Percentiles rank a stretch among this genome's conserved stretches.
These are phyloP conservation scores for Clarias macrocephalus DNA, from an alignment of 2,113 vertebrate genomes.

Conservation along the genomic window DNA sequence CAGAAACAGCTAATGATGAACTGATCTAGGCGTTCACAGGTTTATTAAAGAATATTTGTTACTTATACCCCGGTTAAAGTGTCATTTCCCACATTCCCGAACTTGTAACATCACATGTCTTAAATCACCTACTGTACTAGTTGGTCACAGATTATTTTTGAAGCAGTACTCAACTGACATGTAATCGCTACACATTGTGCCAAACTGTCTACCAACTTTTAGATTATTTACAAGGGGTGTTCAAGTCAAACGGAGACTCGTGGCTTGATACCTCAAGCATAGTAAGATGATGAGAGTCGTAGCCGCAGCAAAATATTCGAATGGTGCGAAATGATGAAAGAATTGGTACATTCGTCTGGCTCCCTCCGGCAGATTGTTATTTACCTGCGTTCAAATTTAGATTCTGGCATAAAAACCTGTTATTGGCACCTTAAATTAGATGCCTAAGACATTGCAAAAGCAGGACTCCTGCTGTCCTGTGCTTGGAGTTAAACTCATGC, in stretches of 20 bases:
- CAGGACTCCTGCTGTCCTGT: not conserved
- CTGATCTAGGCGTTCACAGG: not conserved
- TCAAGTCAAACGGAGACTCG: too few species aligned
- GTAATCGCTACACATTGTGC: too few species aligned
- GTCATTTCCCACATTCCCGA: not conserved
- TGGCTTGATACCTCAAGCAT: too few species aligned
- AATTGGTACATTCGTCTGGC: not conserved
- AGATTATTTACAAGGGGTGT: too few species aligned
- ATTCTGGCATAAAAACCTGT: not conserved
- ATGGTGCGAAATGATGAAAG: not conserved
- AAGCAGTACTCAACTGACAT: too few species aligned
- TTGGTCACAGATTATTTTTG: too few species aligned
- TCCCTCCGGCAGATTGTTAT: not conserved
- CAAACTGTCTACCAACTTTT: too few species aligned
- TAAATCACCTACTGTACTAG: too few species aligned
- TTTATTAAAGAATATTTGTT: not conserved
- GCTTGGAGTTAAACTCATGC: too few species aligned
- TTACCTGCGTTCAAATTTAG: not conserved
- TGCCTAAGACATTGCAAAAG: not conserved
- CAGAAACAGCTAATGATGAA: not conserved
- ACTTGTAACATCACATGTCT: too few species aligned
- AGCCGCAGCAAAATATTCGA: too few species aligned
- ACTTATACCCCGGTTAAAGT: not conserved
- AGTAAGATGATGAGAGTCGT: too few species aligned
- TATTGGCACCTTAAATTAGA: not conserved